Percentiles rank a stretch among this genome's conserved stretches.
Conservation (phyloP, 1,140 invertebrate species). For the Vollenhovia emeryi region DNA sequence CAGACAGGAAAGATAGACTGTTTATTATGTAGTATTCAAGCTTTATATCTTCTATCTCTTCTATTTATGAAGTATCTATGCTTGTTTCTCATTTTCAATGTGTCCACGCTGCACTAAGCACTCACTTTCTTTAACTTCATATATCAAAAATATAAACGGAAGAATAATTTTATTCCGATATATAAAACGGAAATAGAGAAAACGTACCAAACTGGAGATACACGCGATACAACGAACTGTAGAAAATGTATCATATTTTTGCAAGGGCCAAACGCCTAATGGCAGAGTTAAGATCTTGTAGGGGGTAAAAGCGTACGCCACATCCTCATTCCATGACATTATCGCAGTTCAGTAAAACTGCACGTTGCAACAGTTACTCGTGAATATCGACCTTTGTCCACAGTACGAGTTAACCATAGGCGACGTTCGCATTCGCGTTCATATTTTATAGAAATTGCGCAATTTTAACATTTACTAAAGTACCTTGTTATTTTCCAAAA, state of each 20-base stretch:
- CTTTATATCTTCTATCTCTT: neutral
- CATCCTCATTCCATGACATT: conserved; percentile 16
- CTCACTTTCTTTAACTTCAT: neutral
- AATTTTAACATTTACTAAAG: neutral
- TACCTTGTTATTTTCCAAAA: neutral
- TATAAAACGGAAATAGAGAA: neutral
- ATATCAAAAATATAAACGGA: neutral
- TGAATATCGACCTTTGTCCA: neutral
- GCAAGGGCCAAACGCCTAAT: conserved; percentile 59
- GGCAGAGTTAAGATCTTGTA: conserved; percentile 30
- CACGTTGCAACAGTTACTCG: neutral
- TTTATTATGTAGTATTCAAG: no score
- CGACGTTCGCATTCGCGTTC: neutral
- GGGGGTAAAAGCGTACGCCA: conserved; percentile 23
- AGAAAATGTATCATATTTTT: conserved; percentile 12
- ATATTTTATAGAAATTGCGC: neutral
- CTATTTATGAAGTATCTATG: no score
- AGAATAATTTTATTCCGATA: neutral
- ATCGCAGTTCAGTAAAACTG: neutral
- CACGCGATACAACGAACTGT: neutral
- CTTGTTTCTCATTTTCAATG: neutral
- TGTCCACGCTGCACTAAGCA: neutral
- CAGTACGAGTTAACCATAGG: neutral
- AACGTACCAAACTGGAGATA: neutral
- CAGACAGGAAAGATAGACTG: neutral